Evolutionary conservation across 2,888 invertebrate species (phyloP).

Genomic region (Nowickia ferox): DNA sequence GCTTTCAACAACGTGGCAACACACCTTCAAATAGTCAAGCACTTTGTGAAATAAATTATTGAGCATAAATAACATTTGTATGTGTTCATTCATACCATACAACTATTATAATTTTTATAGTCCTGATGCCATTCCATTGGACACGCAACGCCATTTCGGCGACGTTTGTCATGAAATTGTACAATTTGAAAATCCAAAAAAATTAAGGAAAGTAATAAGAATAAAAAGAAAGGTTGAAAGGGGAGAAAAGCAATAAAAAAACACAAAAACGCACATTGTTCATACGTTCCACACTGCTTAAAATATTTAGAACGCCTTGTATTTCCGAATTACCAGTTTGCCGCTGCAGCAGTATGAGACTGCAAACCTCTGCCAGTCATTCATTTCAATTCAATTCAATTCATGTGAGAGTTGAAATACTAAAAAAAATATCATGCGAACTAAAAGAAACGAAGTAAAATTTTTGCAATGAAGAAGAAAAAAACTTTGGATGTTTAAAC

Average conservation of each 20-base stretch:
- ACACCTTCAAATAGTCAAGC: background rate
- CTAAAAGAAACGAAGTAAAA: background rate
- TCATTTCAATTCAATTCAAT: slow-evolving; percentile 15
- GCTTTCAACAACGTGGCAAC: background rate
- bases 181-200: slow-evolving; percentile 21
- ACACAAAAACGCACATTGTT: slow-evolving; percentile 24
- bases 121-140: slow-evolving; percentile 65
- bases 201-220: background rate
- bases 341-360: slow-evolving; percentile 24
- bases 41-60: slow-evolving; percentile 6
- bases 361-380: slow-evolving; percentile 8
- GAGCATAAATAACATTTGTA: slow-evolving; percentile 18
- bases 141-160: slow-evolving; percentile 71
- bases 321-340: background rate
- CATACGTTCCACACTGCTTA: background rate
- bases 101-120: slow-evolving; percentile 66
- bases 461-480: background rate
- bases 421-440: slow-evolving; percentile 28
- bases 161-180: slow-evolving; percentile 66
- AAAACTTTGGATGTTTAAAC: background rate
- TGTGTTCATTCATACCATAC: slow-evolving; percentile 1
- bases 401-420: slow-evolving; percentile 17
- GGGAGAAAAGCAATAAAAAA: background rate
- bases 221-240: background rate
- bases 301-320: background rate